phyloP scores from a whole-genome alignment of 1,140 invertebrate species.

The Formica selysi region DNA sequence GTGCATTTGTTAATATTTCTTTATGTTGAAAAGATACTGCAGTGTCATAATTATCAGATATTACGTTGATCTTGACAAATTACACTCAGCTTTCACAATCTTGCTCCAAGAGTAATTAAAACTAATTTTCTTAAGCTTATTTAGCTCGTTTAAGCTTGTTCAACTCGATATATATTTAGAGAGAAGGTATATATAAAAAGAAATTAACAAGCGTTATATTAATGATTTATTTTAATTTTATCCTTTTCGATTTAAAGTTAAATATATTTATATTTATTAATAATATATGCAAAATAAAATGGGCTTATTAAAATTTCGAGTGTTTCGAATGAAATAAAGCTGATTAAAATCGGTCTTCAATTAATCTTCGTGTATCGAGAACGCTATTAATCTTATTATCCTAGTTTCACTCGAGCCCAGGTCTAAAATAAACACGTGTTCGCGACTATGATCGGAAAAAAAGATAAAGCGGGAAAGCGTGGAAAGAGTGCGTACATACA shows the following conservation, averaged over 20 bases:
- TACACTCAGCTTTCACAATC: background rate
- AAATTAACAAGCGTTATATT: background rate
- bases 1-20: background rate
- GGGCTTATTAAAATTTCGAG: background rate
- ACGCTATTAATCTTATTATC: constrained; percentile 1
- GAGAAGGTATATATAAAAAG: background rate
- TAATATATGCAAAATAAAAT: background rate
- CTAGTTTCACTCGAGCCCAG: background rate
- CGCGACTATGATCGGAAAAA: background rate
- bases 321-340: background rate
- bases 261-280: background rate
- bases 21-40: background rate
- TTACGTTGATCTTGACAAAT: background rate
- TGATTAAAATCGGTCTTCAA: background rate
- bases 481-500: background rate
- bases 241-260: background rate
- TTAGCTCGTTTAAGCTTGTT: background rate
- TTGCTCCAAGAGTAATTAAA: constrained; percentile 14
- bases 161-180: background rate
- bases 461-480: background rate
- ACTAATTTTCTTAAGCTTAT: constrained; percentile 15
- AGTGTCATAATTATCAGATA: background rate
- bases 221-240: background rate
- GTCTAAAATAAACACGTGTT: constrained; percentile 6
- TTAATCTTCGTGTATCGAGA: background rate